Conservation (phyloP, 2,113 vertebrate species). For the Notechis scutatus region DNA sequence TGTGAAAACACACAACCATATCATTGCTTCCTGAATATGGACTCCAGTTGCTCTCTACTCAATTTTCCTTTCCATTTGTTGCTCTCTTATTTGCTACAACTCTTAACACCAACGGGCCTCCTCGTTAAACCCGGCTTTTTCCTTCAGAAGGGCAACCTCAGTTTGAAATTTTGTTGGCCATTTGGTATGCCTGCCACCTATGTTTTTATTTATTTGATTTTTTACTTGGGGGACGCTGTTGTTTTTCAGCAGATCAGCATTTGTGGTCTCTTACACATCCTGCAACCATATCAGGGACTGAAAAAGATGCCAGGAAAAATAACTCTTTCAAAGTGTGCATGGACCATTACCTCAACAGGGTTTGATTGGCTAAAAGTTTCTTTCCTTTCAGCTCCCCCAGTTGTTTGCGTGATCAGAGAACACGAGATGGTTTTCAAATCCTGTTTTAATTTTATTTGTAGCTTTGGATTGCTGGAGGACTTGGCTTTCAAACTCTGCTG, state of each 20-base stretch:
- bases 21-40: background rate
- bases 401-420: conserved; percentile 48
- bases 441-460: conserved; percentile 52
- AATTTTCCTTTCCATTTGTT: background rate
- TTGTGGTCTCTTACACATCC: background rate
- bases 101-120: background rate
- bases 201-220: background rate
- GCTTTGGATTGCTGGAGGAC: conserved; percentile 60
- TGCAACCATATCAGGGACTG: background rate
- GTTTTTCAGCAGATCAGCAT: background rate
- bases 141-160: conserved; percentile 23
- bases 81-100: background rate
- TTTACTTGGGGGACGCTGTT: background rate
- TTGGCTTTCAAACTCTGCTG: conserved; percentile 48
- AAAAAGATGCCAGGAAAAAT: background rate
- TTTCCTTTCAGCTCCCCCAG: conserved; percentile 18
- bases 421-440: conserved; percentile 27
- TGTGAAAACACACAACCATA: background rate
- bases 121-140: background rate
- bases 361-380: conserved; percentile 35
- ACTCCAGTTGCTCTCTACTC: background rate
- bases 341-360: conserved; percentile 8
- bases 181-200: conserved; percentile 19
- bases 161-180: conserved; percentile 27
- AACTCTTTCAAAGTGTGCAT: background rate